Conservation (phyloP, 2,888 invertebrate species). For the Conops quadrifasciatus region DNA sequence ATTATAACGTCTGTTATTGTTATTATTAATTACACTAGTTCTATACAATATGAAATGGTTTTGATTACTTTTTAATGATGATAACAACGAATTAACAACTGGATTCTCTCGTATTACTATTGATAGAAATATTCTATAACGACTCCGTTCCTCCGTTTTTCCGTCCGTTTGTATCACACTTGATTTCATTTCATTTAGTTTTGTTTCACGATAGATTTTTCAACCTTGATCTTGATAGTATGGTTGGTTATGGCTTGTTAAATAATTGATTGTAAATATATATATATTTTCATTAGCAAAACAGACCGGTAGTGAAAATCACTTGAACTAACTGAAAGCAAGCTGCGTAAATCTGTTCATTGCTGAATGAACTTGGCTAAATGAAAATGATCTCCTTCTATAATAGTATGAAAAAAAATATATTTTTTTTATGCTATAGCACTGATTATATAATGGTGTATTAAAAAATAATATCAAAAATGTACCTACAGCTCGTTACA, state of each 20-base stretch:
- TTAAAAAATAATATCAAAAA: too few relatives aligned
- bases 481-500: too few relatives aligned
- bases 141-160: too few relatives aligned
- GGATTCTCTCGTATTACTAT: too few relatives aligned
- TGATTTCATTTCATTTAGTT: constrained; percentile 12
- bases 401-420: background rate
- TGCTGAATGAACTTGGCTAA: too few relatives aligned
- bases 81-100: too few relatives aligned
- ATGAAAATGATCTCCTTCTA: background rate
- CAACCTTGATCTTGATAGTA: constrained; percentile 22
- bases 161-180: background rate
- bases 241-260: background rate
- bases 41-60: too few relatives aligned
- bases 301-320: background rate
- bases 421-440: background rate
- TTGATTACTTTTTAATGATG: too few relatives aligned
- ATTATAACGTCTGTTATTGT: too few relatives aligned
- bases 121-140: too few relatives aligned
- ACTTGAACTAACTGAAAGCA: background rate
- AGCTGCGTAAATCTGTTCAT: background rate
- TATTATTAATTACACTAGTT: too few relatives aligned
- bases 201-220: background rate
- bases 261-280: background rate
- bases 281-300: background rate
- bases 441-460: too few relatives aligned